Evolutionary conservation across 2,888 invertebrate genomes (phyloP), one percentile per base, ranked within the genome.

Genomic region (Caenorhabditis sp.): DNA sequence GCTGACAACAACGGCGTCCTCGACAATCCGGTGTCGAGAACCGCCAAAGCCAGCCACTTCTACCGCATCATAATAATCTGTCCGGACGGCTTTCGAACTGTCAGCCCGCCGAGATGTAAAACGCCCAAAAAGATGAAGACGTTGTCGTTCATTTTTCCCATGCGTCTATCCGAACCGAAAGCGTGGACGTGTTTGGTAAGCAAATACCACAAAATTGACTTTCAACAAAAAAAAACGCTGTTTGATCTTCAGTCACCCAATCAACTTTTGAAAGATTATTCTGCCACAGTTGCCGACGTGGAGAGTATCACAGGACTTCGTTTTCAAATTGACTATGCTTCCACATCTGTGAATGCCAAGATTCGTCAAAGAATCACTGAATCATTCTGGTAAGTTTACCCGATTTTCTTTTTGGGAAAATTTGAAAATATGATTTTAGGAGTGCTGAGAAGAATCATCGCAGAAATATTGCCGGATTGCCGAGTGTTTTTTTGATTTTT

Each of bases 231-330:
- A n/a, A n/a, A n/a, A n/a, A n/a, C n/a, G n/a, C n/a, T 31, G 10
- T 31, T 31, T 31, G 4, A 6, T 31, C 31, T 31, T 31, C 31
- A 31, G 31, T 6, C 31, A 21, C 54, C 63, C 12, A 64, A 72
- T 36, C 63, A 51, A 10, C 49, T 72, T 58, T 62, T 72, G 19
- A 63, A 64, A 24, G 72, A 72, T 43, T 72, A 72, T 58, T 61
- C 64, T 21, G 67, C 72, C 0, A 67, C 67, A 14, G 64, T 72
- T 14, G 60, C n/a, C 49, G 72, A 72, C 49, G 67, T 72, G 6
- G 66, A 67, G 37, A 51, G 62, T 43, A 67, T 72, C 14, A 64
- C 64, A 14, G 72, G 72, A 23, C 57, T 71, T 23, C 54, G 66
- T 21, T 71, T 71, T 27, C 36, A 53, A 23, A 53, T 70, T 17